phyloP scores from a whole-genome alignment of 1,140 invertebrate genomes.

The Panagrolaimus sp. region DNA sequence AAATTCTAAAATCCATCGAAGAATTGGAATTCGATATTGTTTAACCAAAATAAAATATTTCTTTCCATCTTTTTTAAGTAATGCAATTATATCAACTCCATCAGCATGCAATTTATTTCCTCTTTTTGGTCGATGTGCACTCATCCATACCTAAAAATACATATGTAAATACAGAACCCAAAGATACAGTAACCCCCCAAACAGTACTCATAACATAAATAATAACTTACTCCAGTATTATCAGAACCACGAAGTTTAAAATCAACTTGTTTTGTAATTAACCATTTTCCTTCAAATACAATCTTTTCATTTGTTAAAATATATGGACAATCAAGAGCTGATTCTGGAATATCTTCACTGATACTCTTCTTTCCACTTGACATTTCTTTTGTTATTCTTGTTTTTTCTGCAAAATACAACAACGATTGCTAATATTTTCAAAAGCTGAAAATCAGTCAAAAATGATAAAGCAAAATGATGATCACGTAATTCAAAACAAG shows the following conservation, averaged over 20 bases:
- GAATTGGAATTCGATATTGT: slow-evolving; percentile 41
- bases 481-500: no score
- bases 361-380: background rate
- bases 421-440: no score
- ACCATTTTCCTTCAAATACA: slow-evolving; percentile 21
- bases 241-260: background rate
- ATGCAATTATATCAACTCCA: slow-evolving; percentile 38
- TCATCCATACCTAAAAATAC: slow-evolving; percentile 35
- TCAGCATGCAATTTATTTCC: slow-evolving; percentile 22
- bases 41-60: slow-evolving; percentile 37
- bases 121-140: slow-evolving; percentile 22
- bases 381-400: no score
- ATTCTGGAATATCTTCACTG: slow-evolving; percentile 1
- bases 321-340: slow-evolving; percentile 10
- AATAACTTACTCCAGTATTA: slow-evolving; percentile 19
- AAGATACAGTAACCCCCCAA: no score
- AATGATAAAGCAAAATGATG: no score
- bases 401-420: no score
- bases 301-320: slow-evolving; percentile 3
- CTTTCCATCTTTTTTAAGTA: slow-evolving; percentile 30
- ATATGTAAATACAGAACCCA: background rate
- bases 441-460: no score
- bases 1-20: slow-evolving; percentile 34
- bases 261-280: slow-evolving; percentile 19
- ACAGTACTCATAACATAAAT: no score